Evolutionary conservation across 2,797 vertebrate species (phyloP).

Genomic region (Myoxocephalus aenaeus): DNA sequence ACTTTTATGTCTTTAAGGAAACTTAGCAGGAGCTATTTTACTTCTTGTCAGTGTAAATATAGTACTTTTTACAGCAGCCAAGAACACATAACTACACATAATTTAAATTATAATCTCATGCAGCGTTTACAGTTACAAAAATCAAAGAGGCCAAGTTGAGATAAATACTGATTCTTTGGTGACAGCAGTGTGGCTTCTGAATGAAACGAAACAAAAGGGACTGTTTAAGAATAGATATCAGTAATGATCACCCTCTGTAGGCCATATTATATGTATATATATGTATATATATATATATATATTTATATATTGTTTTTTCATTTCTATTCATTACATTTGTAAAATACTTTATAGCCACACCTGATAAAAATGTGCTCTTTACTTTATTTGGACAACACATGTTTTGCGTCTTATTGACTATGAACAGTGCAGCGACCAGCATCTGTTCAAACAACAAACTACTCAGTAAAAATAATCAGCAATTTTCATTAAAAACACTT

Average conservation of each 20-base stretch:
- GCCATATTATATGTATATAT: neutral
- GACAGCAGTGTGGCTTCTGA: neutral
- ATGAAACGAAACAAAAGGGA: neutral
- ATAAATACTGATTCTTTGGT: neutral
- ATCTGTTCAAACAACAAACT: neutral
- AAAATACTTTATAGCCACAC: too few relatives aligned
- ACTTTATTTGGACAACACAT: neutral
- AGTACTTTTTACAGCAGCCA: neutral
- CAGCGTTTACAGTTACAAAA: neutral
- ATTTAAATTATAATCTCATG: neutral
- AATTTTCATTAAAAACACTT: neutral
- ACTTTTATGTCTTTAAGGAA: conserved; percentile 15
- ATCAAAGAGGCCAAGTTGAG: neutral
- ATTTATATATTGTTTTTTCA: too few relatives aligned
- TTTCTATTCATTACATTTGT: too few relatives aligned
- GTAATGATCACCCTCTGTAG: neutral
- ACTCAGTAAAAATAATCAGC: too few relatives aligned
- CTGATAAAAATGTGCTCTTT: too few relatives aligned
- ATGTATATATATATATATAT: too few relatives aligned
- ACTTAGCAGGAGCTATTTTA: neutral
- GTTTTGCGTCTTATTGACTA: neutral
- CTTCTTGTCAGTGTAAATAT: neutral
- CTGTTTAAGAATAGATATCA: neutral
- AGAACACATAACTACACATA: neutral
- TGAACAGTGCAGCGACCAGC: neutral